These are phyloP conservation scores for Ia io DNA, from an alignment of 2,113 vertebrate species.

Conservation along the genomic window DNA sequence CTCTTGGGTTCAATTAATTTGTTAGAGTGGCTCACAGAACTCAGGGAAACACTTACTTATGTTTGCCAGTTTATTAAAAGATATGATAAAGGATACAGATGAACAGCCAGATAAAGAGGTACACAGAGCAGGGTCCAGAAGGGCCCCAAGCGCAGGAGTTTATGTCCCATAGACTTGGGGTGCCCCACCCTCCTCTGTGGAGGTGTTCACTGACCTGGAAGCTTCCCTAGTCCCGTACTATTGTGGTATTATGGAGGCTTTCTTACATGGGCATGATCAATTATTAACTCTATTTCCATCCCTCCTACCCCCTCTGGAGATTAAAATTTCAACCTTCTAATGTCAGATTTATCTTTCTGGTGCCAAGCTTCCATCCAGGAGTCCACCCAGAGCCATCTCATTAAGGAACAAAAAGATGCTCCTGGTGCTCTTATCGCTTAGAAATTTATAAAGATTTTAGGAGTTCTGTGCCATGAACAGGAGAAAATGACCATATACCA, in stretches of 20 bases:
- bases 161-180: not conserved
- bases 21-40: not conserved
- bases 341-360: not conserved
- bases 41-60: not conserved
- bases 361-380: not conserved
- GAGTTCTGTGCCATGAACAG: not conserved
- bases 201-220: not conserved
- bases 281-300: not conserved
- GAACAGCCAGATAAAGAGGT: not conserved
- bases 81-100: not conserved
- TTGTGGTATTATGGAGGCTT: not conserved
- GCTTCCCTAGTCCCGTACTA: not conserved
- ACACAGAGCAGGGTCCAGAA: not conserved
- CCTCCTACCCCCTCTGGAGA: not conserved
- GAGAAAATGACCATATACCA: no score
- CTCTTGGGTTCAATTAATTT: not conserved
- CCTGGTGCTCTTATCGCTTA: not conserved
- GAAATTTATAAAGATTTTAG: not conserved
- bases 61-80: not conserved
- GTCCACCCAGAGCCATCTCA: not conserved
- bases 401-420: not conserved
- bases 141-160: not conserved
- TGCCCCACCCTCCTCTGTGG: not conserved
- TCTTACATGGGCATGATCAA: not conserved
- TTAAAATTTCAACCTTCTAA: not conserved